A percentile compares a stretch with the other conserved stretches of the same genome.
Conservation (phyloP, 23 tunicate genomes). For the Diplosoma virens region DNA sequence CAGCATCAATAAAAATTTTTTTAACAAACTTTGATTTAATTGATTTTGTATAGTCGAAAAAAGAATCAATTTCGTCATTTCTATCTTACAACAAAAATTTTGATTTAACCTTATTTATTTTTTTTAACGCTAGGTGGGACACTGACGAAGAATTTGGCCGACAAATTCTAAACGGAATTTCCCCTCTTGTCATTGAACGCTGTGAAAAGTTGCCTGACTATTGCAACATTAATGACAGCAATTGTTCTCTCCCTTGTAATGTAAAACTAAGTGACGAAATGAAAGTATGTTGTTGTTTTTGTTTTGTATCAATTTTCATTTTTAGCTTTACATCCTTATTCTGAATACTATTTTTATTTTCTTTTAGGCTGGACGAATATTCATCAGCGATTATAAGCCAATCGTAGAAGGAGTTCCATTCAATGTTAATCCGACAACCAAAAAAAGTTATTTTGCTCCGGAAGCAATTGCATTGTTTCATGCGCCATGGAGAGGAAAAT, state of each 20-base stretch:
- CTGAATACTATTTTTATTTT: too few species aligned
- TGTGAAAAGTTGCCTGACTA: constrained; percentile 35
- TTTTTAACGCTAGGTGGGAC: constrained; percentile 46
- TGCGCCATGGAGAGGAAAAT: neutral
- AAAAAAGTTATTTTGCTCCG: constrained; percentile 24
- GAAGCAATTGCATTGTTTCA: constrained; percentile 40
- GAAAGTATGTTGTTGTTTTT: too few species aligned
- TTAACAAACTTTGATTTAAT: too few species aligned
- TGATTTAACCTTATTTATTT: too few species aligned
- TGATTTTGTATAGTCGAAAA: too few species aligned
- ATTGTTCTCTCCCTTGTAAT: neutral
- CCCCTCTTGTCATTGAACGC: constrained; percentile 26
- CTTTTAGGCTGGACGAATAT: constrained; percentile 51
- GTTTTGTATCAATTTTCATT: too few species aligned
- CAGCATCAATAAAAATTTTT: too few species aligned
- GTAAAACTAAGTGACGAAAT: constrained; percentile 36
- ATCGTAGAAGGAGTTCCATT: constrained; percentile 18
- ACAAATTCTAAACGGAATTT: constrained; percentile 58
- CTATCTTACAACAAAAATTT: too few species aligned
- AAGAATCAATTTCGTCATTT: too few species aligned
- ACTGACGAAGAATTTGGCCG: constrained; percentile 68
- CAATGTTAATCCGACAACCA: constrained; percentile 17
- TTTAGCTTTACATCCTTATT: too few species aligned
- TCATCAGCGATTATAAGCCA: constrained; percentile 38
- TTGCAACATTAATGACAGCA: constrained; percentile 29